Percentiles rank a stretch among this genome's conserved stretches.
Conservation (phyloP, 2,797 vertebrate genomes). For the Lepus townsendii region DNA sequence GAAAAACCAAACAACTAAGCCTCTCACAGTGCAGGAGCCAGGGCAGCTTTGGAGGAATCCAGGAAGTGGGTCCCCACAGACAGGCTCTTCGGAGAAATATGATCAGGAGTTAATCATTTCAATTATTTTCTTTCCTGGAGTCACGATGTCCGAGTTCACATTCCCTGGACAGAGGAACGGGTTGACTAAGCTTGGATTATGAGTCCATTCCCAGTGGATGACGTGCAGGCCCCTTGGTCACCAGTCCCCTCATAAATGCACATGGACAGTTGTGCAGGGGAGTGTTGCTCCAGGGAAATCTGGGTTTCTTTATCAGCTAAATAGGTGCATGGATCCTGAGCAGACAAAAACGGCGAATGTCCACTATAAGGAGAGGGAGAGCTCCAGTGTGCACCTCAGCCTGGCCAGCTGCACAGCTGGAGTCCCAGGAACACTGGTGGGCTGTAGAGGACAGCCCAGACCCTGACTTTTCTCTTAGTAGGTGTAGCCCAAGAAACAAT, state of each 20-base stretch:
- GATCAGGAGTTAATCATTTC: neutral
- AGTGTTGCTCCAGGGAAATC: neutral
- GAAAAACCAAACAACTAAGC: neutral
- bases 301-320: neutral
- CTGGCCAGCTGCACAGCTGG: neutral
- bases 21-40: neutral
- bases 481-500: neutral
- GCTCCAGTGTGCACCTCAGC: neutral
- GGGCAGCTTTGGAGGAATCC: neutral
- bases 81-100: neutral
- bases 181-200: neutral
- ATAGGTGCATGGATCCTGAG: neutral
- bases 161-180: neutral
- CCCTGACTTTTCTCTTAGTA: neutral
- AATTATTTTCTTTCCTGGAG: neutral
- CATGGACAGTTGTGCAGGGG: neutral
- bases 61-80: neutral
- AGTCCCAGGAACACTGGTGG: neutral
- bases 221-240: neutral
- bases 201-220: neutral
- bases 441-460: neutral
- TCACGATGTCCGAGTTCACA: neutral
- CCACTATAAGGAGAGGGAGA: neutral
- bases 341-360: neutral
- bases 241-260: neutral